phyloP scores from a whole-genome alignment of 2,797 vertebrate genomes.

The Melanotaenia trifasciata region DNA sequence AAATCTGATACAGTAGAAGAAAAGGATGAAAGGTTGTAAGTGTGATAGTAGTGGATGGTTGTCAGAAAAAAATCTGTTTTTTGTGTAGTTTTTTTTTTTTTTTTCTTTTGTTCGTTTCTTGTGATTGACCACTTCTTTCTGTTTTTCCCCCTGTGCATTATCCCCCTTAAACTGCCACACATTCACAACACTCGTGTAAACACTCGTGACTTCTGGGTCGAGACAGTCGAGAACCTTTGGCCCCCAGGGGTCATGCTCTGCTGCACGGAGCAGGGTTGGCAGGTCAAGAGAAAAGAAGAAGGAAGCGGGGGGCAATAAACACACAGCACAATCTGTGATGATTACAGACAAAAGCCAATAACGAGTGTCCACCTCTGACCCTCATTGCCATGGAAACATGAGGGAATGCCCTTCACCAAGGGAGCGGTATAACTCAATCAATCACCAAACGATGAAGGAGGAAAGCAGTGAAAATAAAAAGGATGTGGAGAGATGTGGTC shows the following conservation, averaged over 20 bases:
- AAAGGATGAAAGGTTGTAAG: not conserved
- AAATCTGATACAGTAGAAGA: not conserved
- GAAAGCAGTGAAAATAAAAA: not conserved
- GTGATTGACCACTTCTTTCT: slow-evolving; percentile 7
- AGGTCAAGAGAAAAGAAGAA: slow-evolving; percentile 60
- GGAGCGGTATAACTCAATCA: slow-evolving; percentile 74
- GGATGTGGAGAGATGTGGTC: slow-evolving; percentile 39
- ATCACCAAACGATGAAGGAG: slow-evolving; percentile 35
- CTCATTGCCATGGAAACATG: slow-evolving; percentile 74
- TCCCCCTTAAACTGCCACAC: slow-evolving; percentile 5
- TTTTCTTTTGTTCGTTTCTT: not conserved
- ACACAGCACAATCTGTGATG: slow-evolving; percentile 72
- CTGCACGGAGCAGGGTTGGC: slow-evolving; percentile 37
- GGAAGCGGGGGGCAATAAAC: slow-evolving; percentile 64
- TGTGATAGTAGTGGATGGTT: not conserved
- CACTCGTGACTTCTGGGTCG: slow-evolving; percentile 65
- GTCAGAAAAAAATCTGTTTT: not conserved
- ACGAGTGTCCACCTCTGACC: slow-evolving; percentile 76
- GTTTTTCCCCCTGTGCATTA: slow-evolving; percentile 1
- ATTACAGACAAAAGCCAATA: slow-evolving; percentile 83
- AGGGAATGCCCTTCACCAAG: slow-evolving; percentile 73
- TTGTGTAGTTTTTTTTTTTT: not conserved
- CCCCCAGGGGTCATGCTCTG: slow-evolving; percentile 51
- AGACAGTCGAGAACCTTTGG: slow-evolving; percentile 53
- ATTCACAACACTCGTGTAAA: slow-evolving; percentile 53